Base-by-base conservation (phyloP, 2,113 vertebrate species). In the Lipophrys pholis region DNA sequence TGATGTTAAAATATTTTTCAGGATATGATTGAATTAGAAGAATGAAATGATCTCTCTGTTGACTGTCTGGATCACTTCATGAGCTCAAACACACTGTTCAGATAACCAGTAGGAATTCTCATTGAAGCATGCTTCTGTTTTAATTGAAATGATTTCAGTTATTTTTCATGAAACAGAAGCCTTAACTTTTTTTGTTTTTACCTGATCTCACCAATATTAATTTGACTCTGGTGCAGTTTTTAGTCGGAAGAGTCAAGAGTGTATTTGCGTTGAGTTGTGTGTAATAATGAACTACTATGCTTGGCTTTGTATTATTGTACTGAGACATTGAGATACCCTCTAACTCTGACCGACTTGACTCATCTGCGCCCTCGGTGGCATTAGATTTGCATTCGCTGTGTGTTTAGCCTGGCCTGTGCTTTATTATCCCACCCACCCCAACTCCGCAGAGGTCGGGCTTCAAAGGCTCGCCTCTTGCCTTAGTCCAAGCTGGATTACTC, bases 401-500 rank as follows among this genome's bases (percentile, higher is more conserved):
- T 64, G 64, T 74, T 79, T 57, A 65, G 70, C 39, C 48, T 43
- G 55, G 15, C 73, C 48, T 59, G n/a, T 48, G 56, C 39, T 78
- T 77, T 7, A 79, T 17, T 69, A 57, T 80, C 66, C 58, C 65
- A 50, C 45, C 42, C 66, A 57, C 65, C 53, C 41, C 42, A 30
- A 15, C 62, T 73, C 45, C 0, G 2, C 56, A 45, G 62, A 69
- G 77, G 80, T 15, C 63, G 36, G 40, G 62, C 78, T 77, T 81
- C 56, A 77, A 68, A 82, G 59, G 11, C 73, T 84, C 7, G 6
- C 58, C 61, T 82, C 63, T 69, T 73, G 80, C 58, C 45, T 83
- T 15, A 54, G 81, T 70, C 82, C 84, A 74, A 50, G 64, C 70
- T 58, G 59, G 76, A 83, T 85, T 88, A 83, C 68, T 87, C 86